Percentiles rank a stretch among this genome's conserved stretches.
Conservation (phyloP, 2,888 invertebrate species). For the Sussaba pulchella region DNA sequence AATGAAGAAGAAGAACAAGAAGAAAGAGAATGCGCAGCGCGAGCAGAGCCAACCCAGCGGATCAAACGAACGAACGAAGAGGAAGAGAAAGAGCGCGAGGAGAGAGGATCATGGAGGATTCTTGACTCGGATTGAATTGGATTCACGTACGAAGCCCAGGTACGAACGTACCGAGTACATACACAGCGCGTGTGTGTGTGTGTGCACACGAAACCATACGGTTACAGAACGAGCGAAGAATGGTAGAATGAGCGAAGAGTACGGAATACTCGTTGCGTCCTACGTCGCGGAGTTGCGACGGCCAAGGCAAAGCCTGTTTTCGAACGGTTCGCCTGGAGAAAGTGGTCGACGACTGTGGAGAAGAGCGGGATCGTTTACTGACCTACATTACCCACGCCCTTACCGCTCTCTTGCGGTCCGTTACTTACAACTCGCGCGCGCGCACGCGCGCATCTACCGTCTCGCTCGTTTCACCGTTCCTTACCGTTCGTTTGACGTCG, state of each 20-base stretch:
- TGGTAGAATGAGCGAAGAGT: conserved; percentile 12
- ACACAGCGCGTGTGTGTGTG: too few relatives aligned
- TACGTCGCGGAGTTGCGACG: conserved; percentile 41
- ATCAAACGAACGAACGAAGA: too few relatives aligned
- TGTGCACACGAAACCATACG: not conserved
- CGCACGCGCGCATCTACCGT: conserved; percentile 17
- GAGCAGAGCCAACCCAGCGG: too few relatives aligned
- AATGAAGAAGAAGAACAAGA: too few relatives aligned
- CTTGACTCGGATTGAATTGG: conserved; percentile 24
- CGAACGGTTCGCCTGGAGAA: conserved; percentile 81
- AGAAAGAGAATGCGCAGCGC: too few relatives aligned
- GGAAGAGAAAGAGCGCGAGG: too few relatives aligned
- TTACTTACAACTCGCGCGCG: conserved; percentile 55
- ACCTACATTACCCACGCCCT: conserved; percentile 81
- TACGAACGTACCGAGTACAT: not conserved
- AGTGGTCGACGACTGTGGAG: conserved; percentile 74
- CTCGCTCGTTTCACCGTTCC: conserved; percentile 36
- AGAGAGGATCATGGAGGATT: not conserved
- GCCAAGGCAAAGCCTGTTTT: conserved; percentile 79
- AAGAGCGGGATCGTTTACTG: conserved; percentile 78
- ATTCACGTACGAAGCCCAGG: conserved; percentile 36
- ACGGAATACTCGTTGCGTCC: conserved; percentile 19
- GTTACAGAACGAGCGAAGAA: not conserved
- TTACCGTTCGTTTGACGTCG: conserved; percentile 71
- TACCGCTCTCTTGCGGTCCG: conserved; percentile 66